These are phyloP conservation scores for Luperina testacea DNA, from an alignment of 2,888 invertebrate species.

Conservation along the genomic window DNA sequence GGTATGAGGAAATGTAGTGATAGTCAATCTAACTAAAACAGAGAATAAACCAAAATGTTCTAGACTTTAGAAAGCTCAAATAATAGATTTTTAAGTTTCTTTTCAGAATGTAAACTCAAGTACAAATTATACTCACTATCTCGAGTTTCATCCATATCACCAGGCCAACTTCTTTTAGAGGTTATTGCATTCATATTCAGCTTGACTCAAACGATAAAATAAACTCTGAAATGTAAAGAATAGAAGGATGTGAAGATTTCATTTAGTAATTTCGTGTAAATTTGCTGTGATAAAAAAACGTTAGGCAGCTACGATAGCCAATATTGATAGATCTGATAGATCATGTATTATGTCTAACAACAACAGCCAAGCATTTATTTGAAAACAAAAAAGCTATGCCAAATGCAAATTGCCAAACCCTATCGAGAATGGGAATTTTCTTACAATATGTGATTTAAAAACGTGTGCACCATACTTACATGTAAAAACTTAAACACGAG, in stretches of 20 bases:
- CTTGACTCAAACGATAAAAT: constrained; percentile 1
- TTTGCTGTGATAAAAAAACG: background rate
- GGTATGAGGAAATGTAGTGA: background rate
- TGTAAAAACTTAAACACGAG: background rate
- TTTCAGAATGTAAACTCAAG: background rate
- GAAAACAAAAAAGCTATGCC: constrained; percentile 8
- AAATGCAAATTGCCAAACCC: background rate
- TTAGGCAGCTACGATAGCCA: background rate
- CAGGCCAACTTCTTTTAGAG: constrained; percentile 70
- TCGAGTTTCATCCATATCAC: constrained; percentile 66
- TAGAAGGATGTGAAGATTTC: background rate
- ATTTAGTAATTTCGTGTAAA: background rate
- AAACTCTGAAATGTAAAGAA: constrained; percentile 31
- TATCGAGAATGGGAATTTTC: background rate
- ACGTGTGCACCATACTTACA: constrained; percentile 26
- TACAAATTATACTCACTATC: constrained; percentile 60
- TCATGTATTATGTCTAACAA: background rate
- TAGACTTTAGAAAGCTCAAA: background rate
- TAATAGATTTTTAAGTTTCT: background rate
- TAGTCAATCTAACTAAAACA: background rate
- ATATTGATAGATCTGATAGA: background rate
- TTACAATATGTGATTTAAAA: background rate
- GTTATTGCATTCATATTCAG: constrained; percentile 70
- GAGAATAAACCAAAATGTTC: background rate
- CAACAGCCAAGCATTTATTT: constrained; percentile 11